Conservation (phyloP, 2,797 vertebrate species). For the Bryconaethiops microstoma region DNA sequence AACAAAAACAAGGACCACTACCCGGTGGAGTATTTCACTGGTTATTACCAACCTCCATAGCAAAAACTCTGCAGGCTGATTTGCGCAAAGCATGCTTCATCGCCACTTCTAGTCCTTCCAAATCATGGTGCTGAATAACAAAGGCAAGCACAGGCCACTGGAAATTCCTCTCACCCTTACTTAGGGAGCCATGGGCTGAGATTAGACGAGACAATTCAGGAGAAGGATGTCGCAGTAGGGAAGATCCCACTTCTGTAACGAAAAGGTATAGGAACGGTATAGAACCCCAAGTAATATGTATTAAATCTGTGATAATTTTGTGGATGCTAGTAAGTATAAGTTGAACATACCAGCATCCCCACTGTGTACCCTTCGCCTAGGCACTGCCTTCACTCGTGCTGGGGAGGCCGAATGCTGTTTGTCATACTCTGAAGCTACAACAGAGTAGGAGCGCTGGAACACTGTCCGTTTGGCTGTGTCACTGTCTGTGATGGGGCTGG, state of each 20-base stretch:
- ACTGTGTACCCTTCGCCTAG: conserved; percentile 95
- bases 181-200: conserved; percentile 97
- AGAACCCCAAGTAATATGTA: neutral
- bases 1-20: neutral
- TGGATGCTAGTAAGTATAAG: neutral
- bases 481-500: conserved; percentile 97
- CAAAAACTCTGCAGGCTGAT: conserved; percentile 97
- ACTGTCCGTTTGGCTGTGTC: conserved; percentile 96
- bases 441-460: conserved; percentile 97
- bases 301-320: neutral
- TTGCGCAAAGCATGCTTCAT: conserved; percentile 98
- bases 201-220: conserved; percentile 97
- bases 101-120: conserved; percentile 97
- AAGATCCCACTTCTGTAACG: conserved; percentile 93
- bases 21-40: neutral
- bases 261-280: neutral
- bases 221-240: conserved; percentile 95
- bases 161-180: conserved; percentile 98
- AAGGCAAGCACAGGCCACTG: conserved; percentile 98
- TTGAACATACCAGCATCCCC: conserved; percentile 89
- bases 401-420: conserved; percentile 96
- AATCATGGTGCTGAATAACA: conserved; percentile 98
- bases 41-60: conserved; percentile 88
- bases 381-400: conserved; percentile 95
- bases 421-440: conserved; percentile 98